A percentile compares a stretch with the other conserved stretches of the same genome.
phyloP scores from a whole-genome alignment of 2,888 invertebrate genomes.

The Andrena camellia region DNA sequence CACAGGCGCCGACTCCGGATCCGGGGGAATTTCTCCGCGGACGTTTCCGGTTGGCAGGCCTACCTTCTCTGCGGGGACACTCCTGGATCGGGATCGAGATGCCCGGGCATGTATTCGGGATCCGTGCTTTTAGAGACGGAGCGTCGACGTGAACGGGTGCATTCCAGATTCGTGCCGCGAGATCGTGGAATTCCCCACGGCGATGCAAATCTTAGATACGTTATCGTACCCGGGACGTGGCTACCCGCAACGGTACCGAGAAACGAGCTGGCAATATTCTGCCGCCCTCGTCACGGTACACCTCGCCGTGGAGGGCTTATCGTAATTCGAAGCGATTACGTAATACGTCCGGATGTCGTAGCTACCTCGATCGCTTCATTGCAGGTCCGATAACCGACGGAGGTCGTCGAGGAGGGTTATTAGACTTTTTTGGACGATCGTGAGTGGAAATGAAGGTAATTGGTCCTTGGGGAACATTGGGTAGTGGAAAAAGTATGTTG shows the following conservation, averaged over 20 bases:
- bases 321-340: conserved; percentile 27
- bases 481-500: not conserved
- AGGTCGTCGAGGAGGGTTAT: not conserved
- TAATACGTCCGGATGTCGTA: not conserved
- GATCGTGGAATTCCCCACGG: conserved; percentile 53
- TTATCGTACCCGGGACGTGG: conserved; percentile 41
- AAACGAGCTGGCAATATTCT: conserved; percentile 2
- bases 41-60: conserved; percentile 17
- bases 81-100: conserved; percentile 31
- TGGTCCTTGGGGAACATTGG: not conserved
- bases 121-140: conserved; percentile 24
- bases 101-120: conserved; percentile 40
- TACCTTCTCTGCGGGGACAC: conserved; percentile 19
- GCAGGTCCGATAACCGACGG: not conserved
- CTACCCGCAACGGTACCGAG: conserved; percentile 25
- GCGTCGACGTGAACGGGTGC: conserved; percentile 29
- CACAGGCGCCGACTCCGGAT: conserved; percentile 2
- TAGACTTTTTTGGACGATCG: not conserved
- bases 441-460: not conserved
- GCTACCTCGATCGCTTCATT: not conserved
- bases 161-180: conserved; percentile 46
- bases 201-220: conserved; percentile 57
- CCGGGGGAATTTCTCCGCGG: conserved; percentile 24
- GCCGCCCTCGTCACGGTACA: no score
- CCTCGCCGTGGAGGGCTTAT: not conserved